A percentile compares a stretch with the other conserved stretches of the same genome.
Evolutionary conservation across 2,797 vertebrate genomes (phyloP).

Genomic region (Odontamblyopus rebecca): DNA sequence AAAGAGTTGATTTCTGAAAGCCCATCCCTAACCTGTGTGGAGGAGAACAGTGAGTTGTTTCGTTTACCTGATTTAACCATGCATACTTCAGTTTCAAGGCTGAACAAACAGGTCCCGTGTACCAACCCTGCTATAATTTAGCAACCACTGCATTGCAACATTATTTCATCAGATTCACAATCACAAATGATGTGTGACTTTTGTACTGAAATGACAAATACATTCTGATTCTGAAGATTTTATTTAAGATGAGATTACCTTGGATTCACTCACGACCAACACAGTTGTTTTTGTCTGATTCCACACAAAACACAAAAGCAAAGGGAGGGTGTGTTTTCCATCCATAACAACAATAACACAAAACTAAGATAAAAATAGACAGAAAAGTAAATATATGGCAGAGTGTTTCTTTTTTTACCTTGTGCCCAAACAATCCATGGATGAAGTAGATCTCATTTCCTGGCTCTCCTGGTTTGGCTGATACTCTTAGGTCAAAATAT

Average conservation of each 20-base stretch:
- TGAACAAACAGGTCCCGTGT: not conserved
- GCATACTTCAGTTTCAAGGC: not conserved
- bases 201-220: too few species aligned
- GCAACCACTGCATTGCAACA: not conserved
- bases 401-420: conserved; percentile 54
- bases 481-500: conserved; percentile 96
- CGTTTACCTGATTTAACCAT: not conserved
- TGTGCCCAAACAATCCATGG: conserved; percentile 95
- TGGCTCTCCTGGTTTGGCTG: conserved; percentile 88
- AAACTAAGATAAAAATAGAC: not conserved
- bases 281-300: conserved; percentile 5
- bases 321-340: not conserved
- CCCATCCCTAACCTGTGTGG: conserved; percentile 81
- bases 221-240: too few species aligned
- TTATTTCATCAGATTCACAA: not conserved
- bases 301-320: not conserved
- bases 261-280: conserved; percentile 16
- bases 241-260: conserved; percentile 13
- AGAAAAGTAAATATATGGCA: too few species aligned
- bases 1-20: conserved; percentile 88
- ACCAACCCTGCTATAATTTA: not conserved
- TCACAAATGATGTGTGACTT: too few species aligned
- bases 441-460: conserved; percentile 93
- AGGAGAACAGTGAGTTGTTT: not conserved
- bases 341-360: too few species aligned